These are phyloP conservation scores for Drosophila anceps DNA, from an alignment of 2,888 invertebrate genomes.

Conservation along the genomic window DNA sequence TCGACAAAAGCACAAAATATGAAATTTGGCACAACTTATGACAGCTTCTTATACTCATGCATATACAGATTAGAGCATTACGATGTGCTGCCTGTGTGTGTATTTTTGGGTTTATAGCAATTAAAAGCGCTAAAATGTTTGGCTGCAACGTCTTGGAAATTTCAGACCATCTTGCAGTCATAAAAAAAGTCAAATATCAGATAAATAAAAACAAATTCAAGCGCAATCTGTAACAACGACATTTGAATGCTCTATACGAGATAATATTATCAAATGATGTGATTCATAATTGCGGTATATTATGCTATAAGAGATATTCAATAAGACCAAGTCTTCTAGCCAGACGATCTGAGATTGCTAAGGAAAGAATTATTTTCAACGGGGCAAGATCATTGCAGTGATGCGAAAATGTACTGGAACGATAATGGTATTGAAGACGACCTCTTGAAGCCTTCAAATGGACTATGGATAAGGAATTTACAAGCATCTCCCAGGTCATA, in stretches of 20 bases:
- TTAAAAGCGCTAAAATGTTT: conserved; percentile 76
- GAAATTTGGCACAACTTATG: conserved; percentile 43
- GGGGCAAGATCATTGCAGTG: too few species aligned
- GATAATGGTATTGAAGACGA: too few species aligned
- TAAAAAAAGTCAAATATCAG: conserved; percentile 22
- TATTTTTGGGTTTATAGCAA: conserved; percentile 51
- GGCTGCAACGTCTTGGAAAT: conserved; percentile 61
- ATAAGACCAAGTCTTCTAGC: too few species aligned
- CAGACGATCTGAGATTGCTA: too few species aligned
- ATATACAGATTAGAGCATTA: conserved; percentile 16
- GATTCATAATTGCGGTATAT: background rate
- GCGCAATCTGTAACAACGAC: background rate
- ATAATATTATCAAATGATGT: background rate
- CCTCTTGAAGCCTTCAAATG: too few species aligned
- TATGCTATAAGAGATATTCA: too few species aligned
- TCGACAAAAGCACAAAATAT: conserved; percentile 32
- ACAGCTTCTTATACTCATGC: conserved; percentile 21
- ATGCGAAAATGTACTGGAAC: too few species aligned
- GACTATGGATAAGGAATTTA: too few species aligned
- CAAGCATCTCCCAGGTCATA: too few species aligned
- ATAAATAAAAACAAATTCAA: conserved; percentile 5
- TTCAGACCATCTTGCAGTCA: conserved; percentile 49
- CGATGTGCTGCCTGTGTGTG: background rate
- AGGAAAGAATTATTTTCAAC: too few species aligned
- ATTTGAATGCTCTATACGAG: conserved; percentile 13